Evolutionary conservation across 2,888 invertebrate species (phyloP), one percentile per base, ranked within the genome.

Genomic region (Yponomeuta cagnagella): DNA sequence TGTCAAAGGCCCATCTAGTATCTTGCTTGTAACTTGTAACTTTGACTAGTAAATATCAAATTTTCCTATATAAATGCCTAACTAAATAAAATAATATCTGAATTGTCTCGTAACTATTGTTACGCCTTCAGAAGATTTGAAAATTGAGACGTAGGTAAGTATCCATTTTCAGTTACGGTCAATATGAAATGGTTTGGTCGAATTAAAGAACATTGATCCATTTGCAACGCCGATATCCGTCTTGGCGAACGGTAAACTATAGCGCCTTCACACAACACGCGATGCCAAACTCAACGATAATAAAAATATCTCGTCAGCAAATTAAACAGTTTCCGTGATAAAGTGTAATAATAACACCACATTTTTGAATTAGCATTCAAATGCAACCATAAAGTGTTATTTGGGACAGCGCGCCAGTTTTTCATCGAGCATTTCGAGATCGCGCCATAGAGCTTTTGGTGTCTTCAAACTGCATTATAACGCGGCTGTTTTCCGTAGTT

Each of bases 391-490:
- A 65, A 65, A 65, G 31, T 33, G 65, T 23, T 30, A 65, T 65
- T 65, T 30, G 33, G 65, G 65, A 65, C 65, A 31, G 9, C 2
- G 65, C 31, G 68, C 68, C 48, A 43, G 68, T 68, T 68, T 68
- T 30, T 30, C 8, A 31, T 58, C 52, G 65, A 30, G 31, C n/a
- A 65, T 65, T 65, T 33, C 12, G 30, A 65, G 65, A 30, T 31
- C 30, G 33, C 12, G 33, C 65, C 30, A 1, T 30, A 5, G 31
- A 31, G 65, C 65, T 65, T 43, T 65, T 65, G 30, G 8, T 31
- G 33, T 31, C 65, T 65, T 65, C 31, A 65, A 65, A 65, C 63
- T 65, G 65, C 65, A 64, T 23, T 64, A 65, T 33, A 65, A 65
- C 12, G 33, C 30, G 30, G 33, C 65, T 31, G 43, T 10, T 31